phyloP scores from a whole-genome alignment of 2,113 vertebrate species.

The Ceyx melanurus region DNA sequence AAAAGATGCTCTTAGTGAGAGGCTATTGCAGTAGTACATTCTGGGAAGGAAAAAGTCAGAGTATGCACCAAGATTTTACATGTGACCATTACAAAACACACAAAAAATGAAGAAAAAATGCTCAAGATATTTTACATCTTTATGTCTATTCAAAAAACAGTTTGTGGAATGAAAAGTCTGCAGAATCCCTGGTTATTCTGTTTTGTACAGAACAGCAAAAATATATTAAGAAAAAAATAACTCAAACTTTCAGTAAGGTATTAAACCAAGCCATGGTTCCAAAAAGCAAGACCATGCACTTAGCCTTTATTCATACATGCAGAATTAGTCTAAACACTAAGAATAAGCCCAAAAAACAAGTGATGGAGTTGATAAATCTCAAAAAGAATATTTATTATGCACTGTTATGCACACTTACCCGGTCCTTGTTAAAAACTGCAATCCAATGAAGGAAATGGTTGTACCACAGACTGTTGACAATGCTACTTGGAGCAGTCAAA shows the following conservation, averaged over 20 bases:
- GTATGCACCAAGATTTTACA: not conserved
- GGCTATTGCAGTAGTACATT: not conserved
- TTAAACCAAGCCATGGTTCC: not conserved
- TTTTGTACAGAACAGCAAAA: not conserved
- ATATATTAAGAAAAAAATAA: rapidly evolving
- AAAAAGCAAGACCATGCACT: not conserved
- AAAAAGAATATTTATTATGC: not conserved
- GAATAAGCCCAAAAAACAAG: not conserved
- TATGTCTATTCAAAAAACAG: not conserved
- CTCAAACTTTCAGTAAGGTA: not conserved
- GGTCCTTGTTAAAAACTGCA: not conserved
- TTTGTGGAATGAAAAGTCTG: not conserved
- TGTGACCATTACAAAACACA: not conserved
- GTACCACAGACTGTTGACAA: not conserved
- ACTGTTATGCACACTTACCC: rapidly evolving
- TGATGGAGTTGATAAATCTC: not conserved
- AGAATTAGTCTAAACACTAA: not conserved
- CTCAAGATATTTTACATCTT: not conserved
- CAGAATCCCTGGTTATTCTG: not conserved
- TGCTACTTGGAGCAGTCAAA: not conserved
- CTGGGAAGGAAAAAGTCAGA: not conserved
- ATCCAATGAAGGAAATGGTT: not conserved
- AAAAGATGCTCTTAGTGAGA: not conserved
- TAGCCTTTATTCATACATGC: not conserved
- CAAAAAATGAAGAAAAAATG: not conserved